Percentiles rank a stretch among this genome's conserved stretches.
These are phyloP conservation scores for Promerops cafer DNA, from an alignment of 2,113 vertebrate species.

Conservation along the genomic window DNA sequence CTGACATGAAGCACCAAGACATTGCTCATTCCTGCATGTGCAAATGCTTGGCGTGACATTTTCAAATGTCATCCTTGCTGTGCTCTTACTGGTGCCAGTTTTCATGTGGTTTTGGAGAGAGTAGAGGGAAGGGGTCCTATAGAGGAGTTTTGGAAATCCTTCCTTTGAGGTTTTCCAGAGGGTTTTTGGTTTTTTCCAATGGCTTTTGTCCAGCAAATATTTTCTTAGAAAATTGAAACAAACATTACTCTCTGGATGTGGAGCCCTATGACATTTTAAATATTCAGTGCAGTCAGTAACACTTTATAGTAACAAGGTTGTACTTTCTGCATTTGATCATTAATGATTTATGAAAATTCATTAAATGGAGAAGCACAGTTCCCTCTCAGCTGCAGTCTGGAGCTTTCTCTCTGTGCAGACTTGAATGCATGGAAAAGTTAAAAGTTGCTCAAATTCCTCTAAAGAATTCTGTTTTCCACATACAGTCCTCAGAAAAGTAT, in stretches of 20 bases:
- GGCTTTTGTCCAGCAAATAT: background rate
- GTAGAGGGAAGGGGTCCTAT: background rate
- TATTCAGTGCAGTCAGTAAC: background rate
- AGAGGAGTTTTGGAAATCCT: background rate
- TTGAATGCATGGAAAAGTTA: background rate
- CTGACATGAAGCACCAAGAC: background rate
- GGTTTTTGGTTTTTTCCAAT: background rate
- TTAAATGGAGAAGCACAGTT: background rate
- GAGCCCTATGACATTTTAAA: background rate
- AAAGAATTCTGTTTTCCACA: background rate
- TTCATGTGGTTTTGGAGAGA: background rate
- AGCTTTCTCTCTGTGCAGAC: background rate
- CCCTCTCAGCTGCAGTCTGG: background rate
- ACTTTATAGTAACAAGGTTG: background rate
- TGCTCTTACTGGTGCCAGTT: background rate
- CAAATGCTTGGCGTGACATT: background rate
- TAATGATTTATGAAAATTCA: conserved; percentile 14
- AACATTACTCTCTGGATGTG: background rate
- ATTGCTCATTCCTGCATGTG: rapidly evolving
- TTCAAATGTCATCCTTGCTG: background rate
- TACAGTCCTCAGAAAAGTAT: background rate
- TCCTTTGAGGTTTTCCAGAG: background rate
- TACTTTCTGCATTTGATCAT: conserved; percentile 6
- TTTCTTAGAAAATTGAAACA: conserved; percentile 9
- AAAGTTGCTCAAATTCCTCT: background rate